Base-by-base conservation (phyloP, 1,140 invertebrate species). In the Papilio glaucus region DNA sequence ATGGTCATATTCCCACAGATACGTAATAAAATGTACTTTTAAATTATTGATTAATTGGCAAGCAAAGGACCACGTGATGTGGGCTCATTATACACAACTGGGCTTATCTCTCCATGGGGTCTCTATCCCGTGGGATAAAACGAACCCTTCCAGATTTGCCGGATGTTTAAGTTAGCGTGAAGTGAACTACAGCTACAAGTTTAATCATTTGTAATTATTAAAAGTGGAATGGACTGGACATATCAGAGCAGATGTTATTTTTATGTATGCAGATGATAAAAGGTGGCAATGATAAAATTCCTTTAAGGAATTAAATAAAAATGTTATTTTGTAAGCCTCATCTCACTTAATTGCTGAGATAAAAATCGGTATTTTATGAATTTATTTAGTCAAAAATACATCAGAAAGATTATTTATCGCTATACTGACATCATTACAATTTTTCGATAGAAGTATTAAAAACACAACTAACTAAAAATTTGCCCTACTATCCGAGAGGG, bases 71-170 rank as follows among this genome's bases (percentile, higher is more conserved):
- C 82, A 82, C 87, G 76, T 75, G 87, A 92, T 92, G 89, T 87
- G 89, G 90, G 89, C 82, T 83, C 74, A 90, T 85, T 87, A 90
- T 89, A 85, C 74, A 73, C 74, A 75, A 79, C 75, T 80, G 65
- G 73, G 82, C 80, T 87, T 87, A 89, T 90, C 90, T 83, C 84
- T 83, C 78, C 81, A 89, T 84, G 90, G 90, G 90, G 90, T 86
- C 85, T 77, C 79, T 71, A 89, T 85, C 84, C 87, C 89, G 87
- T 90, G 90, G 88, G 90, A 90, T 83, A 84, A 61, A 76, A 73
- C 41, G 73, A 85, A 91, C 86, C 87, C 89, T 87, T 90, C 83
- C 76, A 77, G 75, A 85, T 81, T 80, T 78, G 72, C 77, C 76
- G 85, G 78, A 81, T 85, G 79, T 81, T 77, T 71, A 72, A 74